These are phyloP conservation scores for Psilopsiagon aymara DNA, from an alignment of 2,113 vertebrate species.

Conservation along the genomic window DNA sequence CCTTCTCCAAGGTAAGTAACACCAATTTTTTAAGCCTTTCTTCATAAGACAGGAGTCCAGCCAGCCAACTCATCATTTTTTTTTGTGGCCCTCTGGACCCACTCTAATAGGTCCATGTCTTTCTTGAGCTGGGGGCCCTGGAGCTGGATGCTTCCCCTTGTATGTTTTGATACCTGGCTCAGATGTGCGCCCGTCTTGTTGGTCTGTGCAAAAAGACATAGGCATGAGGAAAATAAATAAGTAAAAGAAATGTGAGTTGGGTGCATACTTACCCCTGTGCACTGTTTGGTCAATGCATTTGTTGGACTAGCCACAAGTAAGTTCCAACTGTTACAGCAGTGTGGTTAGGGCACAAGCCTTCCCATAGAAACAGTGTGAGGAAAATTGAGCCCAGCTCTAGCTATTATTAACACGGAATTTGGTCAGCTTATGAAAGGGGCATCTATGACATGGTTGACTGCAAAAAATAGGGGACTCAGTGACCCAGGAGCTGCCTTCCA, in stretches of 20 bases:
- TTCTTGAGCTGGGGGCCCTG: not conserved
- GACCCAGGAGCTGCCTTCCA: constrained; percentile 48
- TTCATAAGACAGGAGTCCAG: not conserved
- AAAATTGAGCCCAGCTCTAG: not conserved
- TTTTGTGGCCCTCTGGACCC: fast-evolving
- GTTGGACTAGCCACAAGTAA: not conserved
- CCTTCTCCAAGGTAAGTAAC: not conserved
- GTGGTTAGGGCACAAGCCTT: not conserved
- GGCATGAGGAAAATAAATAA: not conserved
- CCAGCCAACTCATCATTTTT: not conserved
- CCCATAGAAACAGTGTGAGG: not conserved
- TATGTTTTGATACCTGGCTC: not conserved
- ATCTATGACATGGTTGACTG: constrained; percentile 15
- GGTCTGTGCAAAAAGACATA: not conserved
- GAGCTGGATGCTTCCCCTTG: not conserved
- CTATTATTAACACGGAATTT: not conserved
- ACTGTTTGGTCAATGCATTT: not conserved
- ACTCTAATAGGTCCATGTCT: not conserved
- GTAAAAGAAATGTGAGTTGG: not conserved
- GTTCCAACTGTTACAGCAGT: not conserved
- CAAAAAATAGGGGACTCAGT: constrained; percentile 18
- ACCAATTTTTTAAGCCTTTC: not conserved
- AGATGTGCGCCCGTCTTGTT: not conserved
- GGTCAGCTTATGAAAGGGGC: constrained; percentile 23
- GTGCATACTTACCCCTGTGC: not conserved